Evolutionary conservation across 2,888 invertebrate species (phyloP).

Genomic region (Melieria crassipennis): DNA sequence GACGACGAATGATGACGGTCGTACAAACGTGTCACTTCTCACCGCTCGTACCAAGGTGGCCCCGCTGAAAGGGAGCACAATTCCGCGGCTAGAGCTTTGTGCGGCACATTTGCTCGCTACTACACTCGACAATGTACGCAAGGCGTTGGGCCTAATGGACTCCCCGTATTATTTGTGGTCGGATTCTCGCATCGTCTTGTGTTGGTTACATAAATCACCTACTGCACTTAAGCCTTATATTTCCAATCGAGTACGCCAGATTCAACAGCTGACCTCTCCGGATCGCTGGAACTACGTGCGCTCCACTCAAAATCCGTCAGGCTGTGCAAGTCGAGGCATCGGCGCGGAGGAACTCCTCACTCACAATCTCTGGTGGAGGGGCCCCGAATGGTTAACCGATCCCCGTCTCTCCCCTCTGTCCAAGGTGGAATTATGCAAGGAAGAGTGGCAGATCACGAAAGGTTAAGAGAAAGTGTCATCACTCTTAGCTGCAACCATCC

Average conservation of each 20-base stretch:
- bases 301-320: neutral
- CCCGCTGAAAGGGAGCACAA: conserved; percentile 16
- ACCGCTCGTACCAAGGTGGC: conserved; percentile 22
- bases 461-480: neutral
- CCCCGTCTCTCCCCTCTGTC: neutral
- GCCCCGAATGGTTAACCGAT: neutral
- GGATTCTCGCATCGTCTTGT: conserved; percentile 20
- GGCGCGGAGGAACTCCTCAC: too few species aligned
- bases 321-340: too few species aligned
- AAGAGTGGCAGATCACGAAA: neutral
- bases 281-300: conserved; percentile 43
- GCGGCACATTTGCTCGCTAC: conserved; percentile 7
- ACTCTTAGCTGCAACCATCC: neutral
- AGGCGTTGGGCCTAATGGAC: neutral
- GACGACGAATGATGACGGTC: too few species aligned
- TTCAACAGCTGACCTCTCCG: conserved; percentile 19
- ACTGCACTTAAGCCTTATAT: neutral
- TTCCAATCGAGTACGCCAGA: conserved; percentile 16
- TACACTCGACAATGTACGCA: neutral
- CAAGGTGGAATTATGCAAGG: neutral
- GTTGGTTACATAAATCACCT: conserved; percentile 25
- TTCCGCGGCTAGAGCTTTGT: conserved; percentile 19
- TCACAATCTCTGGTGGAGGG: neutral
- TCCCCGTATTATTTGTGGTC: conserved; percentile 15
- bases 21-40: too few species aligned